A percentile compares a stretch with the other conserved stretches of the same genome.
Evolutionary conservation across 2,113 vertebrate species (phyloP).

Genomic region (Origma solitaria): DNA sequence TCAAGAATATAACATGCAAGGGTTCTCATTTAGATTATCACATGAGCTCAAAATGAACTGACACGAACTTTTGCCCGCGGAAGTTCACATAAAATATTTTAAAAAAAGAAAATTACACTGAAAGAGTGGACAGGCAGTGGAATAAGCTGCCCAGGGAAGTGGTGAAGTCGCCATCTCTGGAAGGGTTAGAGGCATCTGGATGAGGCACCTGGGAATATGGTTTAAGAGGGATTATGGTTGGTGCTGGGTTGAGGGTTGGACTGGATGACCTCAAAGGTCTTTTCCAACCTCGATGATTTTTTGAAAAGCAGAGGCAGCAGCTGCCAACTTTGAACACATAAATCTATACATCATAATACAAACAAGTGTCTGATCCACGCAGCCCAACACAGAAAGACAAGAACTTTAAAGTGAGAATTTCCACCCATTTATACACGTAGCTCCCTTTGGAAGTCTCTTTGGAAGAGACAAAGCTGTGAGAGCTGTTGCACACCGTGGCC

Average conservation of each 20-base stretch:
- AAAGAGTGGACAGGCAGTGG: neutral
- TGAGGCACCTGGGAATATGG: neutral
- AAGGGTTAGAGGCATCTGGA: neutral
- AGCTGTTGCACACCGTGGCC: neutral
- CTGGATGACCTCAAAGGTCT: neutral
- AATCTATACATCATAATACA: neutral
- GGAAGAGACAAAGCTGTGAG: neutral
- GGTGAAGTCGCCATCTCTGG: neutral
- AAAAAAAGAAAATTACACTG: too few species aligned
- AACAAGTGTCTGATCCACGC: neutral
- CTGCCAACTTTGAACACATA: neutral
- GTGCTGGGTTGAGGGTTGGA: neutral
- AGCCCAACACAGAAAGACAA: neutral
- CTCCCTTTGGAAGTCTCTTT: neutral
- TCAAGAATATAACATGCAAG: neutral
- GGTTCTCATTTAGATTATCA: neutral
- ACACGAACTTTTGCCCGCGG: neutral
- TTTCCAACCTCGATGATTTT: neutral
- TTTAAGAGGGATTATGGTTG: neutral
- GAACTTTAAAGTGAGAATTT: neutral
- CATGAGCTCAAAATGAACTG: neutral
- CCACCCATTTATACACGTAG: neutral
- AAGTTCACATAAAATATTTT: neutral
- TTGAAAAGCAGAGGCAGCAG: neutral
- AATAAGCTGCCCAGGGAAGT: neutral